Percentiles rank a stretch among this genome's conserved stretches.
Evolutionary conservation across 2,888 invertebrate genomes (phyloP).

Genomic region (Parasteatoda lunata): DNA sequence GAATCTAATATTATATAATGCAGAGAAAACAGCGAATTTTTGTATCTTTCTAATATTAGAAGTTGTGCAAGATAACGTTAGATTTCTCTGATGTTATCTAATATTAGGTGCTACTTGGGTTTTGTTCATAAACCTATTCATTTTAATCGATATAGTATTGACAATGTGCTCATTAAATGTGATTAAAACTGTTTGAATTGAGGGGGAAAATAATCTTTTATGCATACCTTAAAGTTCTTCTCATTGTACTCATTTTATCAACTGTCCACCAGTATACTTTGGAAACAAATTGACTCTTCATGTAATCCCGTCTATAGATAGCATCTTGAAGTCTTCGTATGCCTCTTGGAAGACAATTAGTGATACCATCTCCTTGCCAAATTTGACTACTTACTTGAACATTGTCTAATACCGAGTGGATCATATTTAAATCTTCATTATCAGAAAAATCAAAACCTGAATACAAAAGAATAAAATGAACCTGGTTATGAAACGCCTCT

Average conservation of each 20-base stretch:
- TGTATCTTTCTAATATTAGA: no score
- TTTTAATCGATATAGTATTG: no score
- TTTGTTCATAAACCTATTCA: no score
- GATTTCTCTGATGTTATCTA: no score
- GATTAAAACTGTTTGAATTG: no score
- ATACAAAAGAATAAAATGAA: neutral
- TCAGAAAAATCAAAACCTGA: conserved; percentile 66
- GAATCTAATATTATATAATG: no score
- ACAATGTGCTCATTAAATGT: no score
- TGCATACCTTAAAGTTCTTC: conserved; percentile 34
- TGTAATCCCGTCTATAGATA: conserved; percentile 46
- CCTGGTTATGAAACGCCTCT: no score
- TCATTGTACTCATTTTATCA: conserved; percentile 66
- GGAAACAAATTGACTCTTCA: conserved; percentile 7
- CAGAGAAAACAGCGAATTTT: no score
- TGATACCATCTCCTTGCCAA: conserved; percentile 69
- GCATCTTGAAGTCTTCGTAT: conserved; percentile 41
- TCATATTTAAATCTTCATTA: conserved; percentile 57
- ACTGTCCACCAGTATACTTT: conserved; percentile 69
- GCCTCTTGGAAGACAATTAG: conserved; percentile 66
- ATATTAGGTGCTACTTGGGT: no score
- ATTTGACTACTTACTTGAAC: conserved; percentile 27
- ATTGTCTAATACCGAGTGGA: conserved; percentile 10
- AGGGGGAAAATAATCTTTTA: no score
- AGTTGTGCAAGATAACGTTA: no score